Evolutionary conservation across 2,113 vertebrate genomes (phyloP), one percentile per base, ranked within the genome.

Genomic region (Mixornis gularis): DNA sequence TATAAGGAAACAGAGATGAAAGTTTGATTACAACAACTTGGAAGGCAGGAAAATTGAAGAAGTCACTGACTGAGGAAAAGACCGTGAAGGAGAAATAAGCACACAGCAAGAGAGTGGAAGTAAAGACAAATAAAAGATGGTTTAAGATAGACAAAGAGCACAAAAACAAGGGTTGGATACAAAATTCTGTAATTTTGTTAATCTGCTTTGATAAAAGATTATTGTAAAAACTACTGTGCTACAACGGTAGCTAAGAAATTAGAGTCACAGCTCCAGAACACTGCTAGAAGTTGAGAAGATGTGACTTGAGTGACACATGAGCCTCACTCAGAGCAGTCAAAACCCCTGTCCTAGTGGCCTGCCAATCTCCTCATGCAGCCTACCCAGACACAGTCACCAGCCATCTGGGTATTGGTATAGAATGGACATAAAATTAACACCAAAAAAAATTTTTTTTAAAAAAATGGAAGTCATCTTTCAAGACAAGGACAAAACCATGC

Each of bases 291-390:
- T 13, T 58, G 41, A 56, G 52, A 63, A 58, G 38, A 21, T 44
- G 32, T 26, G 32, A 76, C 12, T 38, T 53, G 59, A 19, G 38
- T 9, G 14, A 43, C 13, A 32, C 27, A 63, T 0, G 0, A 90
- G 26, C 8, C 25, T 55, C 1, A 0, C 29, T 29, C 25, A 40
- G 36, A 64, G 41, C 7, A 85, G 36, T 14, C 0, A 0, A 79
- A 58, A 66, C 6, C 9, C 38, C 20, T 26, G 24, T 27, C n/a
- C n/a, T 36, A 32, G 30, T 10, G 30, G 73, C 12, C 62, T 53
- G 40, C 14, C 76, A 72, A 7, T 13, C 38, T 62, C 32, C 32
- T 70, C 46, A 32, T 12, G 25, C 30, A 82, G 60, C 52, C n/a
- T 17, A 30, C 21, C 29, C 51, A 52, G 21, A 21, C 32, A 44